These are phyloP conservation scores for Lithophane ornitopus DNA, from an alignment of 2,888 invertebrate genomes.

Conservation along the genomic window DNA sequence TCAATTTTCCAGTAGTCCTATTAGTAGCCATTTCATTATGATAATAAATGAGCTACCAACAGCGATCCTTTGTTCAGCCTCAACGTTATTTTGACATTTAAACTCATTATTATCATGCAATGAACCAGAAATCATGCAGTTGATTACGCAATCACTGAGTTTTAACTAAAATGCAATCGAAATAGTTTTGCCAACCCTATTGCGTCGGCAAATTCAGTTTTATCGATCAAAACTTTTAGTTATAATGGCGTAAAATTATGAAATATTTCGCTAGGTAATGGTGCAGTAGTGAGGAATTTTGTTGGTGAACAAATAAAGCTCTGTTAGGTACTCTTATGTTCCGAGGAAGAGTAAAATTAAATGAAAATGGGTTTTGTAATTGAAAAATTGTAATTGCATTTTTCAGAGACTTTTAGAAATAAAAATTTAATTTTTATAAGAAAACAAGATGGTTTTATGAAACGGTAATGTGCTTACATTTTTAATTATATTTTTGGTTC, in stretches of 20 bases:
- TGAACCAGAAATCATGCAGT: conserved; percentile 25
- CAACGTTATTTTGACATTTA: conserved; percentile 17
- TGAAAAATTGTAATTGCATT: not conserved
- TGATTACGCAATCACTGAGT: conserved; percentile 23
- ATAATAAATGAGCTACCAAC: conserved; percentile 1
- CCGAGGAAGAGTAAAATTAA: not conserved
- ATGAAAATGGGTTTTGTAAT: not conserved
- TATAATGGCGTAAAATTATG: conserved; percentile 25
- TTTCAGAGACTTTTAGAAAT: not conserved
- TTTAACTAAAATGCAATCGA: conserved; percentile 20
- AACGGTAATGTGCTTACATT: not conserved
- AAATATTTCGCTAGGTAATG: conserved; percentile 24
- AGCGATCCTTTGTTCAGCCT: not conserved
- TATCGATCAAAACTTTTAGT: conserved; percentile 52
- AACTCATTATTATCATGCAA: conserved; percentile 12
- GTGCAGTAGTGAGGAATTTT: conserved; percentile 12
- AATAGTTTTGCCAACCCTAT: conserved; percentile 49
- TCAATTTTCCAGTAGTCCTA: not conserved
- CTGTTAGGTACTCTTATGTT: not conserved
- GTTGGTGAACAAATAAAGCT: conserved; percentile 4
- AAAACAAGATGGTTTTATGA: too few relatives aligned
- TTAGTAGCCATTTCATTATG: not conserved
- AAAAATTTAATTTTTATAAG: too few relatives aligned
- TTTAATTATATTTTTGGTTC: too few relatives aligned
- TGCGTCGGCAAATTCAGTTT: conserved; percentile 31